Conservation (phyloP, 2,797 vertebrate species). For the Huso huso region DNA sequence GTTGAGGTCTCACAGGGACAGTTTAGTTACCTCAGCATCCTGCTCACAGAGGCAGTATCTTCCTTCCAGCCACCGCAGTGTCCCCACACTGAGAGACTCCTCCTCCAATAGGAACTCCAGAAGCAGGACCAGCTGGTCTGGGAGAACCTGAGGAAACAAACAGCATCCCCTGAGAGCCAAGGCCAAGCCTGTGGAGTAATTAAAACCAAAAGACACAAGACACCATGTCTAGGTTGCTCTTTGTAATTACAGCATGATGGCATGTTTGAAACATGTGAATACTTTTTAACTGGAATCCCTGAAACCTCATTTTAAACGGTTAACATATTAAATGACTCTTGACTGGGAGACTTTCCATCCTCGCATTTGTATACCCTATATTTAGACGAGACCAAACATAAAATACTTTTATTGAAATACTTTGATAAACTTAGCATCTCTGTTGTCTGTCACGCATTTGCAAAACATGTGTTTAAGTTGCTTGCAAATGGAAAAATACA, state of each 20-base stretch:
- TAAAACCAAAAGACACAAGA: conserved; percentile 26
- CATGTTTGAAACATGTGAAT: background rate
- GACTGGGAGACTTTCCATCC: background rate
- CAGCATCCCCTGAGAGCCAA: conserved; percentile 3
- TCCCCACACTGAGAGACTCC: conserved; percentile 55
- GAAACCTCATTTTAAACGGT: conserved; percentile 3
- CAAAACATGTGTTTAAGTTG: too few relatives aligned
- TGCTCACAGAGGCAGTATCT: conserved; percentile 63
- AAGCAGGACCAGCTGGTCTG: conserved; percentile 85
- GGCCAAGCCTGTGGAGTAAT: conserved; percentile 11
- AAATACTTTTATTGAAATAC: too few relatives aligned
- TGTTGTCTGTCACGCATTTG: too few relatives aligned
- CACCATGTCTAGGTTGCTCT: conserved; percentile 8
- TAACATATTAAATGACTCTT: conserved; percentile 16
- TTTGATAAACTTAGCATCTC: too few relatives aligned
- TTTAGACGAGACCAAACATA: too few relatives aligned
- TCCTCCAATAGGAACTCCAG: conserved; percentile 81
- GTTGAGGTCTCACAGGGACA: background rate
- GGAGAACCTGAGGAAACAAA: conserved; percentile 67
- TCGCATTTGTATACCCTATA: too few relatives aligned
- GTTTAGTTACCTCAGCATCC: conserved; percentile 79
- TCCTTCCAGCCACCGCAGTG: conserved; percentile 58
- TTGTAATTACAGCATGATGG: background rate
- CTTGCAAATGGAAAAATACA: too few relatives aligned
- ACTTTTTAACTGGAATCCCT: background rate